phyloP scores from a whole-genome alignment of 2,113 vertebrate genomes.

The Agapornis roseicollis region DNA sequence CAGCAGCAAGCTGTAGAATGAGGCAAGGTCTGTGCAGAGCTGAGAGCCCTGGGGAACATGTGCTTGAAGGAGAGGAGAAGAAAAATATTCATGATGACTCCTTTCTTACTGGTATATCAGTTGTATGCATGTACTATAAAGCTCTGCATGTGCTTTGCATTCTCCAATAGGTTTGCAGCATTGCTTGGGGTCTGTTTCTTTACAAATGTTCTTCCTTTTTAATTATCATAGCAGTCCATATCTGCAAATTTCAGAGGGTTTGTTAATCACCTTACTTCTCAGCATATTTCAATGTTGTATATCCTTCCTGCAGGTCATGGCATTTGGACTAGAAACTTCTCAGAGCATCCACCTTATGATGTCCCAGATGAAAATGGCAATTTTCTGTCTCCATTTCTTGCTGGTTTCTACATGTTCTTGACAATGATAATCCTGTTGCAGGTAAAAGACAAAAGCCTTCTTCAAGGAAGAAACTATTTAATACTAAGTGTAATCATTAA shows the following conservation, averaged over 20 bases:
- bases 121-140: neutral
- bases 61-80: neutral
- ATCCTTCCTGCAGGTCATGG: conserved; percentile 79
- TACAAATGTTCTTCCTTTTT: neutral
- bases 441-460: conserved; percentile 71
- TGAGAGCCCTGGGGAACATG: neutral
- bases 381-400: conserved; percentile 71
- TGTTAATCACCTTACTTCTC: neutral
- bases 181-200: neutral
- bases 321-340: conserved; percentile 80
- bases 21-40: neutral
- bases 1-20: rapidly evolving
- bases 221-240: no score
- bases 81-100: neutral
- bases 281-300: neutral
- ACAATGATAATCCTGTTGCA: conserved; percentile 96
- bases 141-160: neutral
- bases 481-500: neutral
- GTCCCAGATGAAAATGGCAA: conserved; percentile 75
- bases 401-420: conserved; percentile 90
- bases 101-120: neutral
- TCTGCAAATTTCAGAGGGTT: neutral
- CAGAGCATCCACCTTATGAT: conserved; percentile 80
- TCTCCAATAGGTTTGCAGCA: neutral
- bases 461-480: neutral